These are phyloP conservation scores for Poecilia velifera DNA, from an alignment of 2,797 vertebrate genomes.

Conservation along the genomic window DNA sequence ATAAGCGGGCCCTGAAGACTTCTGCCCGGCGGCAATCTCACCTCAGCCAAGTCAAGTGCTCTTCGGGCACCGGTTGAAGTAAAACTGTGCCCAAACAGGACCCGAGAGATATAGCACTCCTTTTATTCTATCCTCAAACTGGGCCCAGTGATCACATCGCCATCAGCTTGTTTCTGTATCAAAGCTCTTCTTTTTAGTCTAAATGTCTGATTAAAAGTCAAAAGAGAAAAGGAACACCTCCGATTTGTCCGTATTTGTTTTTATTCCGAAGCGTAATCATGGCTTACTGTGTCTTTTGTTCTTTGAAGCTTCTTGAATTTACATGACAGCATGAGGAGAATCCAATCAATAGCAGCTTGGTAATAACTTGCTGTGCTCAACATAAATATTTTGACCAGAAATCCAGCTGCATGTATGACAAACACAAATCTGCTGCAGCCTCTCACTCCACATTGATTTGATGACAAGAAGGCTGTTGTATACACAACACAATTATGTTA, in stretches of 20 bases:
- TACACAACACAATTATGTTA: slow-evolving; percentile 27
- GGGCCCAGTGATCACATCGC: slow-evolving; percentile 57
- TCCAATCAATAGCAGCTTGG: slow-evolving; percentile 75
- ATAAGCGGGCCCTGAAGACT: slow-evolving; percentile 77
- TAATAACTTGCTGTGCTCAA: slow-evolving; percentile 76
- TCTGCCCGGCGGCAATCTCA: slow-evolving; percentile 77
- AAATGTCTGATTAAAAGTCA: slow-evolving; percentile 42
- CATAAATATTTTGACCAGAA: slow-evolving; percentile 73
- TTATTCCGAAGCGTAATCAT: slow-evolving; percentile 17
- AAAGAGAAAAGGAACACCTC: slow-evolving; percentile 31
- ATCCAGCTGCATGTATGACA: slow-evolving; percentile 54
- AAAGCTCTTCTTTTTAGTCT: slow-evolving; percentile 58
- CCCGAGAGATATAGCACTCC: slow-evolving; percentile 67
- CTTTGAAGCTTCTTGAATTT: slow-evolving; percentile 64
- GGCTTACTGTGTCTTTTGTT: slow-evolving; percentile 11
- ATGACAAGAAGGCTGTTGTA: slow-evolving; percentile 45
- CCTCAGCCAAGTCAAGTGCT: slow-evolving; percentile 79
- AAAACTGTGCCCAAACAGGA: slow-evolving; percentile 73
- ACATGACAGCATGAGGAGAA: slow-evolving; percentile 70
- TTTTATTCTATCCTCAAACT: slow-evolving; percentile 59
- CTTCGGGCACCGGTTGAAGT: slow-evolving; percentile 72
- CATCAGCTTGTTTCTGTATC: slow-evolving; percentile 61
- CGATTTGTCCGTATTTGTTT: slow-evolving; percentile 43
- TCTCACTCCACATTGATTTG: slow-evolving; percentile 38
- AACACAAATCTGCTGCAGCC: slow-evolving; percentile 45